Conservation (phyloP, 1,140 invertebrate genomes). For the Geopemphigus sp. region DNA sequence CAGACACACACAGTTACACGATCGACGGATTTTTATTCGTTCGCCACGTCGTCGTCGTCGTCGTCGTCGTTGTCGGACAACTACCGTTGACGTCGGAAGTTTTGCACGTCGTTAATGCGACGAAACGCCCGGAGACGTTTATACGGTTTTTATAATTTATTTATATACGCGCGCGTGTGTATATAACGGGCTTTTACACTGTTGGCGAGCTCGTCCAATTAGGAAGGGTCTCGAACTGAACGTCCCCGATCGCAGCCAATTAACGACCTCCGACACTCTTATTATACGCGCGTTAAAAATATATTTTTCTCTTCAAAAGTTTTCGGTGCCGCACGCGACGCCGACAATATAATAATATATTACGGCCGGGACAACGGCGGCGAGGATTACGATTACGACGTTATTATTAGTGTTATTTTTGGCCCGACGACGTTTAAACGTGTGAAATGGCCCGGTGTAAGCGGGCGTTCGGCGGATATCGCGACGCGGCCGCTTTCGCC, state of each 20-base stretch:
- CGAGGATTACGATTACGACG: neutral
- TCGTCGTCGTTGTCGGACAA: neutral
- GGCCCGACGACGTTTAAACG: neutral
- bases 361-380: neutral
- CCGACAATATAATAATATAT: neutral
- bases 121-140: neutral
- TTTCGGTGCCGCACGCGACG: too few species aligned
- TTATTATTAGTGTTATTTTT: conserved; percentile 8
- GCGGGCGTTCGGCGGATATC: neutral
- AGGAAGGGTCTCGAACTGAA: neutral
- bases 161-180: too few species aligned
- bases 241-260: conserved; percentile 2
- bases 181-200: neutral
- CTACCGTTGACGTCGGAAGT: conserved; percentile 29
- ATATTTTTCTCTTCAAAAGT: conserved; percentile 2
- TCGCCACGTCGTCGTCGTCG: neutral
- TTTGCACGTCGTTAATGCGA: conserved; percentile 40
- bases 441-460: neutral
- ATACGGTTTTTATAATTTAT: too few species aligned
- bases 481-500: too few species aligned
- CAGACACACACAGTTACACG: too few species aligned
- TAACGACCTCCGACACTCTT: neutral
- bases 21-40: neutral
- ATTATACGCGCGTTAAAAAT: neutral
- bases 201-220: conserved; percentile 43